A percentile compares a stretch with the other conserved stretches of the same genome.
Conservation (phyloP, 2,113 vertebrate genomes). For the Amphiprion ocellaris region DNA sequence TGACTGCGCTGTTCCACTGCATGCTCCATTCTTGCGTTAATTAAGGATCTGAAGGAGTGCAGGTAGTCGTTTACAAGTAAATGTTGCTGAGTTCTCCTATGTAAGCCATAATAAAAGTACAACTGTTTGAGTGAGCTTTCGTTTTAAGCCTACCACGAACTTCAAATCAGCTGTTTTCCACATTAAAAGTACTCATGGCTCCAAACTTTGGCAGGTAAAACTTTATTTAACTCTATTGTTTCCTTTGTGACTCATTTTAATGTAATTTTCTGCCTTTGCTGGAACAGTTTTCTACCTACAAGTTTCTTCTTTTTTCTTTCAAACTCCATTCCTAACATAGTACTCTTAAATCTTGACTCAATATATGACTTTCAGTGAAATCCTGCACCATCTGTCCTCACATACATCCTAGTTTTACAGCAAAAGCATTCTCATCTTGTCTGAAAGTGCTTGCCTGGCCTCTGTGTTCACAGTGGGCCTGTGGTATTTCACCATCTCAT, state of each 20-base stretch:
- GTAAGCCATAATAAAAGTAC: background rate
- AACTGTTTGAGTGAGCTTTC: background rate
- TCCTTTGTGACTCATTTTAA: background rate
- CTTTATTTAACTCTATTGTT: background rate
- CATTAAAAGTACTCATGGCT: too few species aligned
- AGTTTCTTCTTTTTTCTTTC: too few species aligned
- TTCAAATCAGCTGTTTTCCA: background rate
- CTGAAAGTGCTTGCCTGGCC: conserved; percentile 40
- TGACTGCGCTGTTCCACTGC: background rate
- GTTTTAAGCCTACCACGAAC: background rate
- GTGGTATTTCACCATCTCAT: conserved; percentile 78
- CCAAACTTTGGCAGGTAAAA: background rate
- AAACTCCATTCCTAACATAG: background rate
- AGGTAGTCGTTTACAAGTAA: background rate
- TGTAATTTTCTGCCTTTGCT: background rate
- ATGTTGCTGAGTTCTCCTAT: background rate
- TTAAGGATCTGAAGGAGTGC: background rate
- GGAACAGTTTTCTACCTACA: background rate
- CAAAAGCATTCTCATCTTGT: conserved; percentile 3
- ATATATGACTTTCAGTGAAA: background rate
- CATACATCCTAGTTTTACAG: background rate
- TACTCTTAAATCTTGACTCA: background rate
- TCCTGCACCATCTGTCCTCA: background rate
- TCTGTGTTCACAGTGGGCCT: conserved; percentile 62
- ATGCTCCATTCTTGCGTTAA: conserved; percentile 31